Percentiles rank a stretch among this genome's conserved stretches.
Conservation (phyloP, 2,797 vertebrate species). For the Pangasius krempfi region DNA sequence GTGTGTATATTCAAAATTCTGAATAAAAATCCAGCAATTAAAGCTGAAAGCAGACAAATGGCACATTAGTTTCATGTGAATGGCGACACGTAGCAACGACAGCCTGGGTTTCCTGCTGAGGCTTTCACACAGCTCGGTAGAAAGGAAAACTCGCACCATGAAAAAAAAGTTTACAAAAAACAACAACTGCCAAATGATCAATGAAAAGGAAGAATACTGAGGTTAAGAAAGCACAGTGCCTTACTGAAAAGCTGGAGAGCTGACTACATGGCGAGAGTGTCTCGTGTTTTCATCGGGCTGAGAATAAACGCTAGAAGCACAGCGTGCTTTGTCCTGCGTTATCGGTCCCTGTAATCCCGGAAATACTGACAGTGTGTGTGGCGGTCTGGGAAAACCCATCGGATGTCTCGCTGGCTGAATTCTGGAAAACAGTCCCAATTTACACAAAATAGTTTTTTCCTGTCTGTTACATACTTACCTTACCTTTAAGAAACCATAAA, state of each 20-base stretch:
- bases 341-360: background rate
- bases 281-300: background rate
- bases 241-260: background rate
- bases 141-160: background rate
- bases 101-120: slow-evolving; percentile 27
- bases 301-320: background rate
- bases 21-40: slow-evolving; percentile 24
- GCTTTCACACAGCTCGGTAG: slow-evolving; percentile 1
- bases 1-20: background rate
- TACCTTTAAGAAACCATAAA: background rate
- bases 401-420: background rate
- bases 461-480: background rate
- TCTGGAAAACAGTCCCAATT: background rate
- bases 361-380: background rate
- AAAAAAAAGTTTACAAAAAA: background rate
- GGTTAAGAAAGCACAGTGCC: too few relatives aligned
- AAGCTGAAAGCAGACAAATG: background rate
- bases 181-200: background rate
- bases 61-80: slow-evolving; percentile 12
- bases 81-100: background rate
- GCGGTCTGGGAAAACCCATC: background rate
- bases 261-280: background rate
- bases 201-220: background rate
- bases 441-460: background rate
- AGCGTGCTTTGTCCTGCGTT: background rate